A percentile compares a stretch with the other conserved stretches of the same genome.
Evolutionary conservation across 2,797 vertebrate species (phyloP).

Genomic region (Sebastes cheni): DNA sequence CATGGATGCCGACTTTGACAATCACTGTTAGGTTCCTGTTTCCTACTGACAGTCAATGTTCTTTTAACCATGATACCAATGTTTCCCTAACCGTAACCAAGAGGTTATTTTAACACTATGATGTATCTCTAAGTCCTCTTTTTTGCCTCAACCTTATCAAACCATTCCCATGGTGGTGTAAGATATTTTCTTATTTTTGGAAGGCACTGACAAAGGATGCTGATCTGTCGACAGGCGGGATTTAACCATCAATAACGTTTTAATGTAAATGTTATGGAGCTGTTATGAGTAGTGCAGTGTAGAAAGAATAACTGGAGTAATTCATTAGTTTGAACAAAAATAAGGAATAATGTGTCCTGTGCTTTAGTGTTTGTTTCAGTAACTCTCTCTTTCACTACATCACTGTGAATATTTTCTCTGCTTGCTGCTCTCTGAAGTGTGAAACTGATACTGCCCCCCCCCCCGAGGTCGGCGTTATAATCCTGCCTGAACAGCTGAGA

Average conservation of each 20-base stretch:
- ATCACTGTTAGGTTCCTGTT: no score
- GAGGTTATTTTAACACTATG: no score
- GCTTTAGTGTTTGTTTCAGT: not conserved
- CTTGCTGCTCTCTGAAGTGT: slow-evolving; percentile 34
- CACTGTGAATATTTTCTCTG: slow-evolving; percentile 16
- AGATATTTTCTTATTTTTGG: not conserved
- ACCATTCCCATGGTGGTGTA: no score
- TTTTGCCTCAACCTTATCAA: not conserved
- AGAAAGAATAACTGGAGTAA: not conserved
- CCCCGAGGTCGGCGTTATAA: not conserved
- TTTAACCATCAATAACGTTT: not conserved
- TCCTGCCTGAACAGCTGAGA: slow-evolving; percentile 34
- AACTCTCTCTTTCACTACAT: not conserved
- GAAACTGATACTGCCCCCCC: slow-evolving; percentile 21
- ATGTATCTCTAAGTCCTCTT: no score
- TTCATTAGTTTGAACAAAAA: not conserved
- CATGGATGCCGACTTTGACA: no score
- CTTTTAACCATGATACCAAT: no score
- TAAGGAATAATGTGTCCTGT: not conserved
- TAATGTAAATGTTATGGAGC: not conserved
- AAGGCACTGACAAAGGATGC: not conserved
- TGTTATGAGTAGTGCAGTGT: not conserved
- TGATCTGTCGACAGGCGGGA: not conserved
- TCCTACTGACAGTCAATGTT: no score
- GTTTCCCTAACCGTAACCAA: no score